phyloP scores from a whole-genome alignment of 2,113 vertebrate genomes.

The Syngnathus typhle region DNA sequence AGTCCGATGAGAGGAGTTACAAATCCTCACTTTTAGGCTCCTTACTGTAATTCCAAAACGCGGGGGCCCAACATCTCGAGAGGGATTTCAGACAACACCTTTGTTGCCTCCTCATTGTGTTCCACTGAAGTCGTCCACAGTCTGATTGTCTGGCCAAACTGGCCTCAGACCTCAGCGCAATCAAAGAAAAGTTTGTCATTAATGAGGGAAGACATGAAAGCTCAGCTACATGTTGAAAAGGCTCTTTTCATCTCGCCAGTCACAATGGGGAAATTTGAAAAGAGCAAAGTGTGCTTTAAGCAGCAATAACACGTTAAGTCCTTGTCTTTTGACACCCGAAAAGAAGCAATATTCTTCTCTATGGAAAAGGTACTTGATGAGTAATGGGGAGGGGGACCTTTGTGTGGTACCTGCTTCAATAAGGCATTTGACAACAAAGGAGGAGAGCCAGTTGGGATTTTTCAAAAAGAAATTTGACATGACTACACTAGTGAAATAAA shows the following conservation, averaged over 20 bases:
- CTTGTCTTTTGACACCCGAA: slow-evolving; percentile 70
- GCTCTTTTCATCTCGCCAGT: slow-evolving; percentile 65
- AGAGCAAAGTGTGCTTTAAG: slow-evolving; percentile 70
- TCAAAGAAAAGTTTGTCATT: slow-evolving; percentile 70
- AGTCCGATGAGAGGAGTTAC: slow-evolving; percentile 67
- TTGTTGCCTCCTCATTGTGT: slow-evolving; percentile 66
- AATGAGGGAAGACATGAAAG: slow-evolving; percentile 73
- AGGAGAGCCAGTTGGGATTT: no score
- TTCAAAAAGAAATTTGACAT: no score
- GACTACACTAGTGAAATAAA: no score
- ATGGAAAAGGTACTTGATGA: slow-evolving; percentile 48
- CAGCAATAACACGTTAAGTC: slow-evolving; percentile 60
- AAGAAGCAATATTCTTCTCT: slow-evolving; percentile 52
- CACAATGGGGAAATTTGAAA: slow-evolving; percentile 71
- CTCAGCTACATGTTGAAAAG: slow-evolving; percentile 60
- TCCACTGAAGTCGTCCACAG: slow-evolving; percentile 57
- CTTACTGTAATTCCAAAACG: slow-evolving; percentile 65
- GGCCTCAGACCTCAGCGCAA: slow-evolving; percentile 62
- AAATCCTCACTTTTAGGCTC: slow-evolving; percentile 63
- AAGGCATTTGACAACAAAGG: neutral
- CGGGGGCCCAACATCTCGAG: slow-evolving; percentile 54
- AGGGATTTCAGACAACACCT: slow-evolving; percentile 73
- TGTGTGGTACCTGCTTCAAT: slow-evolving; percentile 39
- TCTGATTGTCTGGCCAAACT: slow-evolving; percentile 64
- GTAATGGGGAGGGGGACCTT: slow-evolving; percentile 36